A percentile compares a stretch with the other conserved stretches of the same genome.
Evolutionary conservation across 92 coral and sea anemone species (phyloP).

Genomic region (Umimayanthus kanabou): DNA sequence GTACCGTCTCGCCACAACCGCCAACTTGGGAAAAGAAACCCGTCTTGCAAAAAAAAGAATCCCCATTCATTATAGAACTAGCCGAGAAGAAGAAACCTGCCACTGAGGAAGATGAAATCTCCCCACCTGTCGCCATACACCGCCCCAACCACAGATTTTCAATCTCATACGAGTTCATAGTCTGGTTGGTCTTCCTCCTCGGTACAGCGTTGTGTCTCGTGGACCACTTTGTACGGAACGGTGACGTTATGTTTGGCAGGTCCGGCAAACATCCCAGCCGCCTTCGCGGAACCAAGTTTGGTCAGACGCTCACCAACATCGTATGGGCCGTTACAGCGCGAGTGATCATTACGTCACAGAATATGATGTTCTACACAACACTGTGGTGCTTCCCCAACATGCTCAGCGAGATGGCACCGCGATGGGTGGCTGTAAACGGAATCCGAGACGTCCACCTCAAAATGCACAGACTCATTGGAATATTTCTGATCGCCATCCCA

Average conservation of each 20-base stretch:
- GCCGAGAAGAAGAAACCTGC: background rate
- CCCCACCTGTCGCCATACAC: background rate
- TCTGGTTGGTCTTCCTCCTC: constrained; percentile 48
- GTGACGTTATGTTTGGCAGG: constrained; percentile 54
- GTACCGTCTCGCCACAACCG: background rate
- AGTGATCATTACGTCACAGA: constrained; percentile 58
- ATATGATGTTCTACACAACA: constrained; percentile 63
- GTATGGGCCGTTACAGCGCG: constrained; percentile 73
- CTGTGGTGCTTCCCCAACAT: constrained; percentile 64
- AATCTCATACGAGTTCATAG: constrained; percentile 57
- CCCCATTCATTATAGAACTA: background rate
- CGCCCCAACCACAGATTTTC: constrained; percentile 39
- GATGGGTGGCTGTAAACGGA: constrained; percentile 51
- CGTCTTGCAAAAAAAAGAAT: no score
- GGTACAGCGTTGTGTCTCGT: constrained; percentile 45
- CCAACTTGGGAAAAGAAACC: background rate
- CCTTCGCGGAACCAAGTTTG: constrained; percentile 57
- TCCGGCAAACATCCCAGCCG: constrained; percentile 58
- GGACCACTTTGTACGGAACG: constrained; percentile 57
- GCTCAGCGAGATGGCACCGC: constrained; percentile 54
- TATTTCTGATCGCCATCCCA: constrained; percentile 64
- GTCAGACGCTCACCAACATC: constrained; percentile 61
- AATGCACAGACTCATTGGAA: constrained; percentile 55
- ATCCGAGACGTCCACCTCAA: constrained; percentile 57
- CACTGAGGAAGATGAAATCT: background rate